Base-by-base conservation (phyloP, 2,888 invertebrate species). In the Pseudoips prasinana region DNA sequence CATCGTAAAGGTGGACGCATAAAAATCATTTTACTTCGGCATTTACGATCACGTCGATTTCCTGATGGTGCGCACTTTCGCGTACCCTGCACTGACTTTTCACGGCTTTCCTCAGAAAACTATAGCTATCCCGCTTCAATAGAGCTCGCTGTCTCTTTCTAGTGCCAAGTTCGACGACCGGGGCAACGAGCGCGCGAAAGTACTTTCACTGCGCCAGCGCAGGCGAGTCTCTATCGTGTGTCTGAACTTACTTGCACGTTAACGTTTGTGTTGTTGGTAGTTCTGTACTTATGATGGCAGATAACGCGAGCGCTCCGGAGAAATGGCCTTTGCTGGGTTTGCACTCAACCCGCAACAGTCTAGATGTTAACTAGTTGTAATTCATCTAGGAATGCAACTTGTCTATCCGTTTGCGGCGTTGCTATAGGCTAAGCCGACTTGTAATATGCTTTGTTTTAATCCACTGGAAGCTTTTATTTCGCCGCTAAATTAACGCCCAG, bases 151-250 rank as follows among this genome's bases (percentile, higher is more conserved):
- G 58, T 72, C 73, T 64, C 69, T 43, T 53, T 71, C 68, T 39
- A 60, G 23, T 63, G 46, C 70, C 65, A 73, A 73, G 83, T 76
- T 85, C 83, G 77, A 70, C 80, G 87, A 86, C 86, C 87, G 83
- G 83, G 82, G 77, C 84, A 74, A 73, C 73, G 83, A 73, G 83
- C 84, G 79, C 85, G 84, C 82, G 87, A 87, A 88, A 87, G 86
- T 81, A 87, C 87, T 87, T 87, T 88, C 86, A 84, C 87, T 86
- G 84, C 79, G 83, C 76, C 46, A 61, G 76, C 80, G 83, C 80
- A 75, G 64, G 73, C 73, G 58, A 82, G 77, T 79, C 77, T 72
- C 73, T 68, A 73, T 62, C 64, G 64, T 58, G 52, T 54, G 72
- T 60, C 65, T 44, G 63, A 51, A 49, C 56, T 59, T 70, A 75